Evolutionary conservation across 2,888 invertebrate species (phyloP).

Genomic region (Ormyrus thymus): DNA sequence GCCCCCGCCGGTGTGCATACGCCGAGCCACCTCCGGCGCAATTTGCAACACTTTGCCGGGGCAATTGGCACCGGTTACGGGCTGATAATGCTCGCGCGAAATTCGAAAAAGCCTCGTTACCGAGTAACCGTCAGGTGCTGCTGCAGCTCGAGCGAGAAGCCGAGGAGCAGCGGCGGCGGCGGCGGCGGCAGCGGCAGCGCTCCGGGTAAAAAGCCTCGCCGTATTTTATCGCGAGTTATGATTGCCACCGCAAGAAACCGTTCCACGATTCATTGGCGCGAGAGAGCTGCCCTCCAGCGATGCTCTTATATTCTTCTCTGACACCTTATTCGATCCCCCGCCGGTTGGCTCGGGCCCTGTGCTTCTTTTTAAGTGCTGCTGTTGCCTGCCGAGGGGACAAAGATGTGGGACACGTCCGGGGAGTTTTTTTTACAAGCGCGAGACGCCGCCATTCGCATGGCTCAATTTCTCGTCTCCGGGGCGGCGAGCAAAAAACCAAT

Average conservation of each 20-base stretch:
- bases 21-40: neutral
- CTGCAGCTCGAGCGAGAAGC: conserved; percentile 25
- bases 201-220: conserved; percentile 53
- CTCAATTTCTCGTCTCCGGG: conserved; percentile 17
- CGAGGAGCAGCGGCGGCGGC: conserved; percentile 31
- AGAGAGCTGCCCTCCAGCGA: conserved; percentile 31
- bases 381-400: neutral
- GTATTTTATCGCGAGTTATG: conserved; percentile 70
- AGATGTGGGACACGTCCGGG: neutral
- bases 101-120: conserved; percentile 40
- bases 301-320: conserved; percentile 45
- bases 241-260: conserved; percentile 66
- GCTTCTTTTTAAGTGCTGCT: conserved; percentile 16
- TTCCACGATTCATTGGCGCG: conserved; percentile 47
- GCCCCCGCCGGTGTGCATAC: too few relatives aligned
- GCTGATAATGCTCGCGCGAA: conserved; percentile 46
- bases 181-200: neutral
- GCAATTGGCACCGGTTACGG: conserved; percentile 46
- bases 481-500: conserved; percentile 1
- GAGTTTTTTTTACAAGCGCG: neutral
- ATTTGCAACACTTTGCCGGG: conserved; percentile 39
- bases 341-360: conserved; percentile 6
- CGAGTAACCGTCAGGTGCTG: neutral
- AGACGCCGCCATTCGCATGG: conserved; percentile 5
- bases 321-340: conserved; percentile 41